Base-by-base conservation (phyloP, 35 echinoderm and acorn worm genomes). In the Lytechinus pictus region DNA sequence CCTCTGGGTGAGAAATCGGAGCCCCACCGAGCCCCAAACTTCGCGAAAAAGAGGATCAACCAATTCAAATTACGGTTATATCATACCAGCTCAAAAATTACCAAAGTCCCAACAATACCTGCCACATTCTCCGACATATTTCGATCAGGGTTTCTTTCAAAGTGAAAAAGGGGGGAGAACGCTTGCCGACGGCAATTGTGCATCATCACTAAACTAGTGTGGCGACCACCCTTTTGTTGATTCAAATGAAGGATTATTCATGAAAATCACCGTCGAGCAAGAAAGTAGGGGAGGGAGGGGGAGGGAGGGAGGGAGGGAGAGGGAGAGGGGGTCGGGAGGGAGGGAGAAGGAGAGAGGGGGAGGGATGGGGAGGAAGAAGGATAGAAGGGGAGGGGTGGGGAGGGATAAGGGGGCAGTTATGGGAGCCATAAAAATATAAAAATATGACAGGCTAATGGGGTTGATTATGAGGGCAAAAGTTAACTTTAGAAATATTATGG, bases 61-160 rank as follows among this genome's bases (percentile, higher is more conserved):
- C 92, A 54, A 93, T 54, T 93, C 92, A 93, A 54, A 93, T 54
- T 57, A 93, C 92, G 54, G 54, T 93, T 93, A 93, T 93, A 93
- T 93, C 92, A 93, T 93, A 93, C 92, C 52, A 27, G 92, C 92
- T 93, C 88, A 93, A 57, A 93, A 93, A 55, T 93, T 93, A 93
- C 92, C 57, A 13, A 93, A 93, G 29, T 93, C 54, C 92, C n/a
- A 93, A 93, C 92, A 93, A 93, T 93, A 57, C 92, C 92, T 52
- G 53, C 92, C 92, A 93, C 92, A 55, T 93, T 93, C 54, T 93
- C 92, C 10, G n/a, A 93, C 54, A 93, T 57, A 93, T 93, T 93
- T 57, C 92, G 55, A 90, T 90, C 88, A 90, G 29, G 88, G 88
- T 54, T 54, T 54, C 88, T 90, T 90, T 52, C 88, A 44, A 52